Conservation (phyloP, 2,797 vertebrate genomes). For the Lycodopsis pacificus region DNA sequence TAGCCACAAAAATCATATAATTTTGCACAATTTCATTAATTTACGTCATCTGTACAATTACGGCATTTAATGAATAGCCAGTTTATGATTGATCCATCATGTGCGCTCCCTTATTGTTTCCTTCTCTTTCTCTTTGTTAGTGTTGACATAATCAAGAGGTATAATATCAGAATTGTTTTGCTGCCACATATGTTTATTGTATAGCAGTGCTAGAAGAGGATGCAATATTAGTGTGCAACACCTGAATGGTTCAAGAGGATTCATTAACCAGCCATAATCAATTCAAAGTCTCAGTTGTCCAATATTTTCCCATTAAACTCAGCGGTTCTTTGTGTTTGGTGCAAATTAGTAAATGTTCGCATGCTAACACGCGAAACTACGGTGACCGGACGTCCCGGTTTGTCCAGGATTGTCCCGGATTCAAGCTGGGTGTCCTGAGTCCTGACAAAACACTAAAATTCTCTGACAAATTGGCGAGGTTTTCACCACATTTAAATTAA, state of each 20-base stretch:
- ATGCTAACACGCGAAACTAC: not conserved
- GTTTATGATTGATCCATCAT: slow-evolving; percentile 39
- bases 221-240: not conserved
- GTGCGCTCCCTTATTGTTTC: slow-evolving; percentile 14
- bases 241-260: slow-evolving; percentile 3
- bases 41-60: slow-evolving; percentile 36
- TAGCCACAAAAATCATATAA: slow-evolving; percentile 51
- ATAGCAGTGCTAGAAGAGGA: not conserved
- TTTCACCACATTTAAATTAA: not conserved
- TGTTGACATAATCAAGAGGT: slow-evolving; percentile 31
- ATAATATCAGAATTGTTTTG: slow-evolving; percentile 23
- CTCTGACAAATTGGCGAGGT: not conserved
- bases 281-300: not conserved
- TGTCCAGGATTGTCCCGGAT: too few relatives aligned
- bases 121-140: slow-evolving; percentile 21
- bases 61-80: slow-evolving; percentile 45
- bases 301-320: not conserved
- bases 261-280: not conserved
- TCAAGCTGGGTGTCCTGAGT: not conserved
- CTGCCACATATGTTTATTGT: slow-evolving; percentile 8
- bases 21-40: slow-evolving; percentile 54
- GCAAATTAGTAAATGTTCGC: not conserved
- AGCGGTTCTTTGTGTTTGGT: not conserved
- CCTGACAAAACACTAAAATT: not conserved
- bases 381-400: too few relatives aligned